Evolutionary conservation across 2,797 vertebrate species (phyloP), one percentile per base, ranked within the genome.

Genomic region (Macroramphosus scolopax): DNA sequence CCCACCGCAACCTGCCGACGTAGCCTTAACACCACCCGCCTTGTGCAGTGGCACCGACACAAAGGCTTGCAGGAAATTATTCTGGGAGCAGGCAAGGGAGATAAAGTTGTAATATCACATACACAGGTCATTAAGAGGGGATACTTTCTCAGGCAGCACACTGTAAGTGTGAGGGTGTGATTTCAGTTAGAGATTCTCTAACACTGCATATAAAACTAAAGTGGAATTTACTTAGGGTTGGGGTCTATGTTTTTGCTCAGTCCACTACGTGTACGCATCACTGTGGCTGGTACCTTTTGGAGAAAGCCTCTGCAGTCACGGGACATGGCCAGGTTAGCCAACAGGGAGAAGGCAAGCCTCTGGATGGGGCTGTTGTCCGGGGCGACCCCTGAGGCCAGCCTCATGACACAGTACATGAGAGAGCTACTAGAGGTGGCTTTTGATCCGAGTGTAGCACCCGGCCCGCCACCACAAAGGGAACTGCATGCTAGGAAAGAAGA

Each of bases 11-110:
- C 66, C 59, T 12, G 5, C 41, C 3, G 63, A 40, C 0, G 64
- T 8, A 3, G 62, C 51, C 49, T 88, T 77, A 17, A 82, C 78
- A 34, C 84, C 85, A 8, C 78, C 86, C 34, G 82, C 79, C 82
- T 93, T 95, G 14, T 92, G 89, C 50, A 91, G 51, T 0, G 92
- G 85, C 17, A 94, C 72, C 0, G 86, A 91, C 31, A 91, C 68
- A 78, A 98, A 96, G 55, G 89, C 89, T 75, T 98, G 95, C 47
- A 98, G 82, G 73, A 98, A 99, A 78, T 98, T 97, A 76, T 90
- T 94, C 97, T 99, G 1, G 9, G 45, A 8, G 11, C 14, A 7
- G 31, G 35, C 2, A 11, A 35, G n/a, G 37, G 12, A 28, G 13
- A 28, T 16, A 20, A 12, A 34, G 20, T 42, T 42, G 42, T 24